These are phyloP conservation scores for Cebus imitator DNA, from an alignment of 2,113 vertebrate species.

Conservation along the genomic window DNA sequence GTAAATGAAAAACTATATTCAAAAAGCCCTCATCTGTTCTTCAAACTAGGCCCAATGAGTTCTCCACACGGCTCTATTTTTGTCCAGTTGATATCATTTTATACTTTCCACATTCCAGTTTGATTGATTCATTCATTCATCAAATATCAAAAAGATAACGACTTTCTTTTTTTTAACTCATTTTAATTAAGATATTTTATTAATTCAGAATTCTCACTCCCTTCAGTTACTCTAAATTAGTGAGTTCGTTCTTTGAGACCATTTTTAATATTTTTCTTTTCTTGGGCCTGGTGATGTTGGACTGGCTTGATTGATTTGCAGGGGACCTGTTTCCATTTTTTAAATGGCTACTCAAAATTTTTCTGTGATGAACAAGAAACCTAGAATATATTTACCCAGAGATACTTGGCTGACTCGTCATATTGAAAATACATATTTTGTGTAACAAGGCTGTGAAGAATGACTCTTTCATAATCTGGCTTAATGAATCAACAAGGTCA, in stretches of 20 bases:
- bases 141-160: conserved; percentile 45
- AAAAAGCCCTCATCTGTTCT: not conserved
- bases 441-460: conserved; percentile 53
- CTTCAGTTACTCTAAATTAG: conserved; percentile 23
- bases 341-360: not conserved
- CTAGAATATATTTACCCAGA: not conserved
- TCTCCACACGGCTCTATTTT: not conserved
- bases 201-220: conserved; percentile 42
- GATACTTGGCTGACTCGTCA: conserved; percentile 66
- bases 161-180: conserved; percentile 36
- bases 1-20: not conserved
- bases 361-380: not conserved
- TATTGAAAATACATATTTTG: conserved; percentile 64
- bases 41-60: not conserved
- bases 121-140: conserved; percentile 48
- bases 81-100: conserved; percentile 11
- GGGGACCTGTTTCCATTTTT: not conserved
- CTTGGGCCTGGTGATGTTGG: not conserved
- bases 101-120: not conserved
- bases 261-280: conserved; percentile 49
- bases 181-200: conserved; percentile 57
- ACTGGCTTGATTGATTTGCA: not conserved
- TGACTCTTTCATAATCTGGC: conserved; percentile 17
- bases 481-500: conserved; percentile 27
- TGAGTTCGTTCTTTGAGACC: not conserved